Percentiles rank a stretch among this genome's conserved stretches.
These are phyloP conservation scores for Gyps fulvus DNA, from an alignment of 2,113 vertebrate genomes.

Conservation along the genomic window DNA sequence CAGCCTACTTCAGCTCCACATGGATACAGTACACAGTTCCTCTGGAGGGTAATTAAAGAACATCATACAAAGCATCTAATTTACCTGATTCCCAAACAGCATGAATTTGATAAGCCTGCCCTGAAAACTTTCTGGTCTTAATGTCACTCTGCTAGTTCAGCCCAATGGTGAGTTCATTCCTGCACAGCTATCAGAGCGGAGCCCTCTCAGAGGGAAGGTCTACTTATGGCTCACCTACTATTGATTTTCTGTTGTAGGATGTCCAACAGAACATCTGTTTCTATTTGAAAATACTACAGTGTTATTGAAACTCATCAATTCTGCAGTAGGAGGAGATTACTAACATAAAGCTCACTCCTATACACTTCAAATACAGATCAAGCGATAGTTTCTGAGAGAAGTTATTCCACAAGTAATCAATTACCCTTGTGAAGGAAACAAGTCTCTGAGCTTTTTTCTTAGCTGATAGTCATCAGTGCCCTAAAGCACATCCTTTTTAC, in stretches of 20 bases:
- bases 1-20: neutral
- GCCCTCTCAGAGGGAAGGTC: neutral
- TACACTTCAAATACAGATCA: conserved; percentile 11
- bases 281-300: neutral
- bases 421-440: conserved; percentile 1
- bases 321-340: conserved; percentile 16
- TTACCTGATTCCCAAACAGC: neutral
- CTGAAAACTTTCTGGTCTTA: neutral
- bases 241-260: neutral
- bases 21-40: neutral
- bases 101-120: neutral
- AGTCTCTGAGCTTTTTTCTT: neutral
- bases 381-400: conserved; percentile 12
- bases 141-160: neutral
- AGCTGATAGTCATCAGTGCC: neutral
- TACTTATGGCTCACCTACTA: neutral
- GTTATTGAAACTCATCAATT: conserved; percentile 23
- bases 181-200: neutral
- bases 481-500: conserved; percentile 9
- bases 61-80: neutral
- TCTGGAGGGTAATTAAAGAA: neutral
- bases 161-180: neutral
- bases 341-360: neutral
- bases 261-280: conserved; percentile 8
- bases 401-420: conserved; percentile 29